Evolutionary conservation across 2,888 invertebrate species (phyloP).

Genomic region (Trichacis sp.): DNA sequence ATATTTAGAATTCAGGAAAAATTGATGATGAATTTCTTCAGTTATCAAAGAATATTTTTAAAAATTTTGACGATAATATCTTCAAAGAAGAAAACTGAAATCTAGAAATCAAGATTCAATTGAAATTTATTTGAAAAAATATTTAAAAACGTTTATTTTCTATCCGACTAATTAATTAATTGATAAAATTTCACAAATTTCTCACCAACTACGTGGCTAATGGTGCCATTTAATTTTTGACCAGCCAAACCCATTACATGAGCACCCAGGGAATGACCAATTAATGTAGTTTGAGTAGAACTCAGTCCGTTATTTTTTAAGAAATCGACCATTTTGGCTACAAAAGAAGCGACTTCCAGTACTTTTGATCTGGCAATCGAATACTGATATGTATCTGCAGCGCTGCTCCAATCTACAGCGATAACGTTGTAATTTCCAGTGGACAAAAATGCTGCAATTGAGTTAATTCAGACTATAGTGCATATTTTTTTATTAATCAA

Average conservation of each 20-base stretch:
- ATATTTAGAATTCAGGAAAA: too few relatives aligned
- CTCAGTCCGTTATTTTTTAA: conserved; percentile 47
- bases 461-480: too few relatives aligned
- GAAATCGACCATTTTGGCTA: conserved; percentile 52
- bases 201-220: conserved; percentile 19
- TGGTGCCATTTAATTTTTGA: conserved; percentile 25
- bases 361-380: conserved; percentile 41
- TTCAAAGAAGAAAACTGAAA: too few relatives aligned
- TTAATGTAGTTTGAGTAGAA: conserved; percentile 39
- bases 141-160: too few relatives aligned
- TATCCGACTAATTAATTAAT: too few relatives aligned
- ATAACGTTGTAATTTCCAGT: conserved; percentile 55
- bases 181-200: too few relatives aligned
- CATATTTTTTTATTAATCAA: too few relatives aligned
- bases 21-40: too few relatives aligned
- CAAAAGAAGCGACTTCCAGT: conserved; percentile 36
- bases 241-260: conserved; percentile 55
- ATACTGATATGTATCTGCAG: conserved; percentile 7
- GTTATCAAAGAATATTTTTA: too few relatives aligned
- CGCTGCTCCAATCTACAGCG: conserved; percentile 53
- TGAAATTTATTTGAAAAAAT: too few relatives aligned
- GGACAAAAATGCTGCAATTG: conserved; percentile 49
- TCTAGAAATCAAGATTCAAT: too few relatives aligned
- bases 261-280: conserved; percentile 60
- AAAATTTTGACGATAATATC: too few relatives aligned